Percentiles rank a stretch among this genome's conserved stretches.
These are phyloP conservation scores for Drosophila sordidula DNA, from an alignment of 2,888 invertebrate genomes.

Conservation along the genomic window DNA sequence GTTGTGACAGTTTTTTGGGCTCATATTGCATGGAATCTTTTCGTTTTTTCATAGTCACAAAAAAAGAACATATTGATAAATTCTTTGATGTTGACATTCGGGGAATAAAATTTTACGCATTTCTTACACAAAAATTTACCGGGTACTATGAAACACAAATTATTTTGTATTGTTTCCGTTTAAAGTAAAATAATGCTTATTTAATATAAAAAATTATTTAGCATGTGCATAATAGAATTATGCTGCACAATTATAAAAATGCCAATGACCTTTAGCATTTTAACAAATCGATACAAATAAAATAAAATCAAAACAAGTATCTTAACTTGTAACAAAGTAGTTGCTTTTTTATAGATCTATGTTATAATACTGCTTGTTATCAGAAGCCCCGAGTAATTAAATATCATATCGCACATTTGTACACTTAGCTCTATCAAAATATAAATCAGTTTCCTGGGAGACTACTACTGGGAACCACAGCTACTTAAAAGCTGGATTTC, in stretches of 20 bases:
- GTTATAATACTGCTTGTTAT: not conserved
- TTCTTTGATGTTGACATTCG: slow-evolving; percentile 34
- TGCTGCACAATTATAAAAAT: no score
- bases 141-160: not conserved
- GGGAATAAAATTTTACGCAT: slow-evolving; percentile 5
- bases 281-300: no score
- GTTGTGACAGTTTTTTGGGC: slow-evolving; percentile 24
- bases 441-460: slow-evolving; percentile 9
- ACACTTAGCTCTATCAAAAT: slow-evolving; percentile 1
- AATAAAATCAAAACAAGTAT: no score
- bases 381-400: not conserved
- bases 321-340: no score
- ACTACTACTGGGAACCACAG: no score
- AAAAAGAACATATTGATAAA: slow-evolving; percentile 19
- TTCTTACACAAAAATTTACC: not conserved
- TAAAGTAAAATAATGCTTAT: not conserved
- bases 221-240: no score
- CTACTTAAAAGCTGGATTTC: slow-evolving; percentile 17
- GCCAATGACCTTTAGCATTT: no score
- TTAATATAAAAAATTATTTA: not conserved
- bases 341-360: no score
- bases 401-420: slow-evolving; percentile 18
- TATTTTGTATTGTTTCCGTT: not conserved
- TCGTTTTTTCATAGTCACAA: slow-evolving; percentile 15
- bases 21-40: slow-evolving; percentile 41